Evolutionary conservation across 1,140 invertebrate species (phyloP), one percentile per base, ranked within the genome.

Genomic region (Eumaeus atala): DNA sequence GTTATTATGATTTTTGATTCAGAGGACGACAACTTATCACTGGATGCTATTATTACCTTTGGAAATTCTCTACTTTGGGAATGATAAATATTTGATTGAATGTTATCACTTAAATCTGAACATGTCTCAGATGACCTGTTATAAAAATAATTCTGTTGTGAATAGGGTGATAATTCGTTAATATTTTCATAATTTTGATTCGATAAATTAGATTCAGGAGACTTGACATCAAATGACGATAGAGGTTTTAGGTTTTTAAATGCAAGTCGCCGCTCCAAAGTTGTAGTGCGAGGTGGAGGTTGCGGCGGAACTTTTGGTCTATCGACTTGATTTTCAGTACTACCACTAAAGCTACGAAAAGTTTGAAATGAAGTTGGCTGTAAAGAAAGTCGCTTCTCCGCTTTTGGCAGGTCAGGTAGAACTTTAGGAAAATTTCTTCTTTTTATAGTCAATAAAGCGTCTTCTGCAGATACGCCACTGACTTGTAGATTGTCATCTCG

Each of bases 341-440:
- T 44, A 6, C 40, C 12, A 3, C 40, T 44, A 9, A 64, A 70
- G 74, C 42, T 70, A 72, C 72, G 59, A 64, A 88, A 76, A 72
- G 65, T 71, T 85, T 88, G 69, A 72, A 79, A 77, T 65, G 74
- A 66, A 21, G 66, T 68, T 59, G 85, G 85, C 59, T 90, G 90
- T 57, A 91, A 73, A 6, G 89, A 90, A 16, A 90, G 69, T n/a
- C 89, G 67, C 65, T 90, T 91, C 64, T 89, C 86, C 2, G 77
- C 66, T 56, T 84, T 87, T 17, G 91, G 91, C 61, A 91, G 89
- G 74, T 94, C 94, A 14, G 94, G 94, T 21, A 95, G 70, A 6
- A 95, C 94, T 89, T 95, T 95, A 0, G 94, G 94, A 73, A 92
- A 95, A 68, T 95, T 95, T 59, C 93, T 87, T 55, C 92, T 88